phyloP scores from a whole-genome alignment of 2,888 invertebrate genomes.

The Caenorhabditis sp. region DNA sequence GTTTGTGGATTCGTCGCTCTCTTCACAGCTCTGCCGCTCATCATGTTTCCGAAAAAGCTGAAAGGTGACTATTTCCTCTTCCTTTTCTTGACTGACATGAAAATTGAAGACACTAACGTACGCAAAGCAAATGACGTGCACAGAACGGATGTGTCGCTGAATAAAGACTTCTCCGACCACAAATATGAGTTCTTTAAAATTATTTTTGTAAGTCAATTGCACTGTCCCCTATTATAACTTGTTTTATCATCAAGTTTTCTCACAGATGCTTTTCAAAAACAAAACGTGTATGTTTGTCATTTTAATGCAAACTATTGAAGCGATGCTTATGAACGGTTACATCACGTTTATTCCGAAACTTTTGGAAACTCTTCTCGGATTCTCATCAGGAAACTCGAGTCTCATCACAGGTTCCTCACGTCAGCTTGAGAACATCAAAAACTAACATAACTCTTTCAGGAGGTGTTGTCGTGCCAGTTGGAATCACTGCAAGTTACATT shows the following conservation, averaged over 20 bases:
- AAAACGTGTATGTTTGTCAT: slow-evolving; percentile 64
- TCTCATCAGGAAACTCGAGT: slow-evolving; percentile 62
- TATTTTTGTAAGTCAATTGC: slow-evolving; percentile 47
- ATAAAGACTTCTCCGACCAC: slow-evolving; percentile 66
- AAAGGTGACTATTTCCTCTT: slow-evolving; percentile 67
- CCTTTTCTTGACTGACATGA: background rate
- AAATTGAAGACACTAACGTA: slow-evolving; percentile 59
- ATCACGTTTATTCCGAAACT: slow-evolving; percentile 74
- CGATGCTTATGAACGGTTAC: slow-evolving; percentile 72
- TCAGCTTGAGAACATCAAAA: background rate
- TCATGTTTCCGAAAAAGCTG: slow-evolving; percentile 77
- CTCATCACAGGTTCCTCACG: slow-evolving; percentile 62
- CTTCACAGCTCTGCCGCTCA: slow-evolving; percentile 79
- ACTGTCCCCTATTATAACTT: background rate
- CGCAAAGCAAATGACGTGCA: slow-evolving; percentile 63
- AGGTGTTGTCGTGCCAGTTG: slow-evolving; percentile 67
- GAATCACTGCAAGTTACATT: slow-evolving; percentile 59
- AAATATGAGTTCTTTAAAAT: slow-evolving; percentile 64
- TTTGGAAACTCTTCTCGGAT: slow-evolving; percentile 69
- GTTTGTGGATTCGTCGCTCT: slow-evolving; percentile 79
- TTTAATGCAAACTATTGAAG: slow-evolving; percentile 68
- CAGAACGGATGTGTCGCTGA: slow-evolving; percentile 58
- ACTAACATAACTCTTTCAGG: slow-evolving; percentile 44
- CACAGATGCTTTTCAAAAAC: slow-evolving; percentile 62
- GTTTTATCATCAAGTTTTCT: background rate